Base-by-base conservation (phyloP, 1,140 invertebrate species). In the Batillaria attramentaria region DNA sequence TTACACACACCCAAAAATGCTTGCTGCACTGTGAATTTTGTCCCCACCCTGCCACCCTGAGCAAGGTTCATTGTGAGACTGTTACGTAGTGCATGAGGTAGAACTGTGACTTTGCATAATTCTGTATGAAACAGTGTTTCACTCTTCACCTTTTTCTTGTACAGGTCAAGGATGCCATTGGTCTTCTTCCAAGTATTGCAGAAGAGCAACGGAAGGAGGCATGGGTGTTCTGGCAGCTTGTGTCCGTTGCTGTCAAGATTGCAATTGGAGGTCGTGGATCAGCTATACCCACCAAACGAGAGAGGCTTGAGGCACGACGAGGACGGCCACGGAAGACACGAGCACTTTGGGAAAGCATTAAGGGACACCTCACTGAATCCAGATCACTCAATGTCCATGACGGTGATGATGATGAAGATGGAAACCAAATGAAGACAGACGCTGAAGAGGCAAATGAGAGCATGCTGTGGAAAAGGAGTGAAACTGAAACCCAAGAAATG, bases 161-260 rank as follows among this genome's bases (percentile, higher is more conserved):
- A 33, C 60, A 80, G 79, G 72, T 80, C 10, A 50, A 77, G 42
- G 79, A 80, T 37, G 79, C 79, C 39, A 62, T 80, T 28, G 60
- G 43, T 57, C 43, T 80, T 28, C 46, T 77, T 37, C 65, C 75
- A 16, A 62, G 65, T 16, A 80, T 80, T 42, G 69, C 79, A 20
- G 74, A 77, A 37, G 41, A n/a, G 2, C 70, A 57, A 13, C 65
- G 75, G 28, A 28, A 62, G 65, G 79, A 76, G 31, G 50, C 66
- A 10, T 80, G 79, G 79, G 68, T 68, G n/a, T 80, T 72, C 73
- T 80, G 79, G 79, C 43, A 60, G 50, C 46, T 77, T 46, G 74
- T 80, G 1, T 80, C 79, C 10, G 69, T 65, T 31, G 70, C 66
- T 20, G 68, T 80, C 31, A 80, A 80, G 42, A 57, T 68, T 0